These are phyloP conservation scores for Notothenia rossii DNA, from an alignment of 2,113 vertebrate genomes.

Conservation along the genomic window DNA sequence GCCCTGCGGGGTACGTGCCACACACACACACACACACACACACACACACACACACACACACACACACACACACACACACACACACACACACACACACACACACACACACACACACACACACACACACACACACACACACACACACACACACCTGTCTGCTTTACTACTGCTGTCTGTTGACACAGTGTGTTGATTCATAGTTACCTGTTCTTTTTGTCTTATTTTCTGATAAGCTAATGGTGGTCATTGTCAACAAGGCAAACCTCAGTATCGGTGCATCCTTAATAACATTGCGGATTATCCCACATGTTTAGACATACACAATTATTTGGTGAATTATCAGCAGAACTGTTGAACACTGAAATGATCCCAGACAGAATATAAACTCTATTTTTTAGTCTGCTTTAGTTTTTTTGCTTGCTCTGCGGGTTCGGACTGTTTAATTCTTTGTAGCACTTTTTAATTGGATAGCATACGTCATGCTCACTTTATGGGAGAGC, in stretches of 20 bases:
- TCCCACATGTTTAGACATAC: neutral
- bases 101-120: too few species aligned
- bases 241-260: too few species aligned
- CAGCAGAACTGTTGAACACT: neutral
- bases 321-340: neutral
- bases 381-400: neutral
- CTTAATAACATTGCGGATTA: too few species aligned
- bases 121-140: too few species aligned
- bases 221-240: too few species aligned
- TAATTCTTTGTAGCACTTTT: neutral
- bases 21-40: slow-evolving; percentile 12
- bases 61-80: neutral
- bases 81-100: too few species aligned
- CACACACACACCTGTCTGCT: slow-evolving; percentile 1
- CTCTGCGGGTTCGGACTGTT: neutral
- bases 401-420: neutral
- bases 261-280: too few species aligned
- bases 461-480: neutral
- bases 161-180: slow-evolving; percentile 16
- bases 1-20: slow-evolving; percentile 89
- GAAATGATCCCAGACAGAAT: neutral
- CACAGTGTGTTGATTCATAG: neutral
- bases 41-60: slow-evolving; percentile 21
- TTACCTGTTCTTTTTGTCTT: too few species aligned
- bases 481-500: neutral